phyloP scores from a whole-genome alignment of 2,113 vertebrate species.

The Naja naja region DNA sequence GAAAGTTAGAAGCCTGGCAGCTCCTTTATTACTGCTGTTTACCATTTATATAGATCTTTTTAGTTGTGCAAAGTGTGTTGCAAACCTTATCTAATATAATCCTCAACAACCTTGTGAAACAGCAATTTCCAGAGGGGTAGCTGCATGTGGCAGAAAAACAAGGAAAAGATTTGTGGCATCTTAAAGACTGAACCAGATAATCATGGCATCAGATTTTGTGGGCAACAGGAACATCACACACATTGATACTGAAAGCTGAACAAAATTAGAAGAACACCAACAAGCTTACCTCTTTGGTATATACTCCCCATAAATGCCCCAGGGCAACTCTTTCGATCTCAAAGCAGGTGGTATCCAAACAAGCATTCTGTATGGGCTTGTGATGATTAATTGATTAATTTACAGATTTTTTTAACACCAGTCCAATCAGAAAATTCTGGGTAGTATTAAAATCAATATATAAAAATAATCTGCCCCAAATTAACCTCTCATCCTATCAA shows the following conservation, averaged over 20 bases:
- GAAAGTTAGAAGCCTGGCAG: slow-evolving; percentile 15
- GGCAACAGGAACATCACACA: background rate
- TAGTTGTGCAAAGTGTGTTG: background rate
- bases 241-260: background rate
- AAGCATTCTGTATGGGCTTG: background rate
- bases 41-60: slow-evolving; percentile 19
- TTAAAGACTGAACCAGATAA: background rate
- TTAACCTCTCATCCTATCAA: background rate
- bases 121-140: background rate
- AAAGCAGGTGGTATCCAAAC: background rate
- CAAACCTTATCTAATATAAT: slow-evolving; percentile 3
- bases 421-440: background rate
- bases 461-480: background rate
- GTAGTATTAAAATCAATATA: background rate
- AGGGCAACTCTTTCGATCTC: background rate
- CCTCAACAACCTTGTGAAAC: background rate
- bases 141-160: background rate
- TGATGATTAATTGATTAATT: background rate
- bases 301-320: background rate
- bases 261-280: background rate
- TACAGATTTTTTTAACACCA: background rate
- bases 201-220: background rate
- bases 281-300: background rate
- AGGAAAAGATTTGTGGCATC: background rate
- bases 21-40: slow-evolving; percentile 16